These are phyloP conservation scores for Antedon mediterranea DNA, from an alignment of 53 echinoderm and acorn worm species.

Conservation along the genomic window DNA sequence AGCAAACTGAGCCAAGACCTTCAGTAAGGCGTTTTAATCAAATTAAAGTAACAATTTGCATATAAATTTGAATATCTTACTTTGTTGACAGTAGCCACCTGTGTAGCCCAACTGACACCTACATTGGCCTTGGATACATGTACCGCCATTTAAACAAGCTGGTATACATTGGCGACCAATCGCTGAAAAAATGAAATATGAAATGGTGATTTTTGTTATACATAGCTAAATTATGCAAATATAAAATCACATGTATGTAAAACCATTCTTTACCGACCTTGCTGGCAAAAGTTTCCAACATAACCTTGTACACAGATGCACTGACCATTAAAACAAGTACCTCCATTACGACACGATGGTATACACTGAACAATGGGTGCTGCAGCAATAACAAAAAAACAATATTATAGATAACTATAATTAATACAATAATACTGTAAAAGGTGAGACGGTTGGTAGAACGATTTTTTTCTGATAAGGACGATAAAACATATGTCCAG, in stretches of 20 bases:
- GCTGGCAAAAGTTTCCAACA: conserved; percentile 57
- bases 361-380: conserved; percentile 25
- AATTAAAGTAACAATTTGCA: no score
- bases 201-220: no score
- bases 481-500: no score
- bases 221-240: no score
- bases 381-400: no score
- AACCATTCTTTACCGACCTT: not conserved
- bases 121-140: conserved; percentile 39
- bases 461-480: no score
- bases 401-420: not conserved
- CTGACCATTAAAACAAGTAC: conserved; percentile 39
- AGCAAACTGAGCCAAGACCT: no score
- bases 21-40: no score
- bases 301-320: conserved; percentile 53
- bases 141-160: conserved; percentile 39
- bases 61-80: not conserved
- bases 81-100: conserved; percentile 56
- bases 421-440: not conserved
- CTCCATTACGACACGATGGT: conserved; percentile 60
- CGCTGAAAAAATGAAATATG: not conserved
- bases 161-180: conserved; percentile 17
- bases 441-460: no score
- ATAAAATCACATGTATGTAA: no score
- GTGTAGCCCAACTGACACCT: conserved; percentile 27